Evolutionary conservation across 2,888 invertebrate genomes (phyloP), one percentile per base, ranked within the genome.

Genomic region (Clepsis dumicolana): DNA sequence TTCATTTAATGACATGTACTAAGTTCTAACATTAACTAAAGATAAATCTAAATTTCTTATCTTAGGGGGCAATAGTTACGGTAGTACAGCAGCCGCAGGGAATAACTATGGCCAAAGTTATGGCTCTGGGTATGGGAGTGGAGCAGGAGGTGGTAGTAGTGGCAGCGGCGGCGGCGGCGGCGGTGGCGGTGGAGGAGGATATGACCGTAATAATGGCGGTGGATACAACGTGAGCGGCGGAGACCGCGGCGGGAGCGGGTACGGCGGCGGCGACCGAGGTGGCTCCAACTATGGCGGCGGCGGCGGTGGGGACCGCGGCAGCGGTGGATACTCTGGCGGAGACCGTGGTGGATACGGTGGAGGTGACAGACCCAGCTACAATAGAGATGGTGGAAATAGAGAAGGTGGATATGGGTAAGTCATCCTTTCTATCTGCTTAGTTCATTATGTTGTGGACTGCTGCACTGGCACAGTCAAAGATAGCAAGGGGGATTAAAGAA

Each of bases 381-480:
- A 86, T 86, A 94, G 94, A 88, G 94, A 94, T 86, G 94, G 94
- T 82, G 95, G 91, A 85, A 94, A 83, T 92, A 94, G 87, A 92
- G 94, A 90, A 81, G 94, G 94, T 64, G 94, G 94, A 84, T 95
- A 89, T 88, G 95, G 95, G 95, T 95, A 87, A 95, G 95, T 62
- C 16, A 12, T 21, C 66, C 54, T 70, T 68, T 25, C 14, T 25
- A 18, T 18, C 18, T 48, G 21, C 21, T 18, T 18, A 44, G 18
- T 18, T 8, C 2, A 12, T 48, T 48, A 12, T n/a, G 12, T 21
- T 21, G 21, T 21, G 12, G 21, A 48, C 10, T 10, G n/a, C n/a
- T 38, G 12, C 48, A 12, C 2, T 4, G 12, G 21, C 12, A 5
- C 2, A 4, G 48, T 48, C 12, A 18, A 48, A 21, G 21, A 16